Conservation (phyloP, 2,888 invertebrate species). For the Cynaeus angustus region DNA sequence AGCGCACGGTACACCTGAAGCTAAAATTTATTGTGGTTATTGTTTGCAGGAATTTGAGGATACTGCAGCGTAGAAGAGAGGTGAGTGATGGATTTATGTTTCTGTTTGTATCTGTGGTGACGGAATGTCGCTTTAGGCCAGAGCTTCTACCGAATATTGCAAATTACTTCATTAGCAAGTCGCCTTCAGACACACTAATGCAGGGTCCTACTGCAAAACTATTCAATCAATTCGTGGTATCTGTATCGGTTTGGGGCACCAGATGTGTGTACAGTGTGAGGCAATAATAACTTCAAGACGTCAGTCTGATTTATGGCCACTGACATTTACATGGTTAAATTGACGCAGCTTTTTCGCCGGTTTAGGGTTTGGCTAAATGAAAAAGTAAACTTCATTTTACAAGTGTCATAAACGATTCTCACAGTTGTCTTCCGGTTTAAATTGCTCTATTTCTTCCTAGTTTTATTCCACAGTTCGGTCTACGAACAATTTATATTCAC, state of each 20-base stretch:
- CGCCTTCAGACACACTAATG: conserved; percentile 31
- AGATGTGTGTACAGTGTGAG: conserved; percentile 20
- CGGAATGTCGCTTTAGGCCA: conserved; percentile 34
- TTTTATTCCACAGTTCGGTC: too few relatives aligned
- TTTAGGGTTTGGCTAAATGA: not conserved
- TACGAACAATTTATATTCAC: too few relatives aligned
- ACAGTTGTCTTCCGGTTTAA: too few relatives aligned
- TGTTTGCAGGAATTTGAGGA: conserved; percentile 41
- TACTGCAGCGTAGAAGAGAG: conserved; percentile 8
- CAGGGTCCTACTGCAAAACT: conserved; percentile 32
- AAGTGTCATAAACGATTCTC: too few relatives aligned
- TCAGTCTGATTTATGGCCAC: conserved; percentile 7
- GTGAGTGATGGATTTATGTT: conserved; percentile 42
- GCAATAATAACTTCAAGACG: conserved; percentile 5
- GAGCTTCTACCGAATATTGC: conserved; percentile 42
- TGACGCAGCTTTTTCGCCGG: not conserved
- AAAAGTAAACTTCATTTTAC: not conserved
- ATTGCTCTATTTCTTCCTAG: too few relatives aligned
- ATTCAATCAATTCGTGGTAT: conserved; percentile 47
- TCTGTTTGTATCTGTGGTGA: not conserved
- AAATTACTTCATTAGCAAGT: conserved; percentile 51
- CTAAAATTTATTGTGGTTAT: conserved; percentile 42
- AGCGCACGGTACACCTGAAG: not conserved
- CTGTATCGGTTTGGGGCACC: conserved; percentile 30
- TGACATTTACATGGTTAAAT: not conserved